Conservation (phyloP, 2,113 vertebrate genomes). For the Leptocoma aspasia region DNA sequence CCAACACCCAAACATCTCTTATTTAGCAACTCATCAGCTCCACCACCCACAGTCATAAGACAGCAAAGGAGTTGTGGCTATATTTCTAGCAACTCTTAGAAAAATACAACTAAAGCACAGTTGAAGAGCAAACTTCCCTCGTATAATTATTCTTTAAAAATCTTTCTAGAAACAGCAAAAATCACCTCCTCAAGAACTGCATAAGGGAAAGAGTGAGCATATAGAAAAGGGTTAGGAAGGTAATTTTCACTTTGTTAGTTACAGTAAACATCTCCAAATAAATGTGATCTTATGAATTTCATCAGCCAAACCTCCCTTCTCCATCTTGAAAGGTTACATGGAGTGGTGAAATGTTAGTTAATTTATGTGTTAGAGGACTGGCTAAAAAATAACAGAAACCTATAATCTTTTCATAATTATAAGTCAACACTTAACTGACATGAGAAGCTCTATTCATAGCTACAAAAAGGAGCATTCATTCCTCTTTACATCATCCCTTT, state of each 20-base stretch:
- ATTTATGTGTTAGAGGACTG: background rate
- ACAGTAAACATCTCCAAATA: background rate
- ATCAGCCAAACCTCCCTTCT: background rate
- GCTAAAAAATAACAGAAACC: background rate
- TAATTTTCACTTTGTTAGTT: background rate
- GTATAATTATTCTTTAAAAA: background rate
- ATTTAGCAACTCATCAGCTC: background rate
- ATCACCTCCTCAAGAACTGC: background rate
- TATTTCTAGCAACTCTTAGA: background rate
- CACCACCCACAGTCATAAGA: background rate
- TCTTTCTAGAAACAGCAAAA: background rate
- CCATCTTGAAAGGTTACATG: background rate
- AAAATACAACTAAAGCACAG: background rate
- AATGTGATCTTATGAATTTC: background rate
- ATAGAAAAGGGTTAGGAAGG: background rate
- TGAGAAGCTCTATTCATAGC: constrained; percentile 32
- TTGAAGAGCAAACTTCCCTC: background rate
- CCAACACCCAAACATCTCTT: background rate
- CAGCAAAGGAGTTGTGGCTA: background rate
- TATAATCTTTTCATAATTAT: background rate
- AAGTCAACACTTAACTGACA: constrained; percentile 11
- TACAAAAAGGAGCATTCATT: constrained; percentile 46
- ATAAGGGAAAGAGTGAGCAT: background rate
- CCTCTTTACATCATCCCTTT: constrained; percentile 22
- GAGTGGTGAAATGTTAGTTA: background rate